Evolutionary conservation across 1,140 invertebrate species (phyloP).

Genomic region (Aphidius ervi): DNA sequence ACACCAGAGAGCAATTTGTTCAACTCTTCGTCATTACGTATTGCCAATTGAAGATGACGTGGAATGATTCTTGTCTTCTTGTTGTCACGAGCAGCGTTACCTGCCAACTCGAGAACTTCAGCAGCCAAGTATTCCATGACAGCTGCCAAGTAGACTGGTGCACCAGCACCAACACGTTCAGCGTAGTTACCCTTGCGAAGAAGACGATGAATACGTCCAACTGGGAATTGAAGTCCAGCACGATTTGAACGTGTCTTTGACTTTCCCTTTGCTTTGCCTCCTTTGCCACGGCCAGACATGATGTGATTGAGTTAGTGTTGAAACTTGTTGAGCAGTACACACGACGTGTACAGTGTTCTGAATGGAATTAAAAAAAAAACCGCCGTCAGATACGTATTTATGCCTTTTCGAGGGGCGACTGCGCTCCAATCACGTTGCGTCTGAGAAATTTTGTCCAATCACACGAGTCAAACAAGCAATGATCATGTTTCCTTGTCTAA

Average conservation of each 20-base stretch:
- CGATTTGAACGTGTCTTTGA: conserved; percentile 3
- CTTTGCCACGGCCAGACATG: conserved; percentile 8
- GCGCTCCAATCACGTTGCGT: no score
- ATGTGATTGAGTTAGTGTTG: background rate
- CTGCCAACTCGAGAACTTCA: conserved; percentile 8
- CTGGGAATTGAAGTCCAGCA: conserved; percentile 6
- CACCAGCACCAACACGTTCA: background rate
- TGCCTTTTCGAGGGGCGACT: background rate
- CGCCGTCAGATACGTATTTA: no score
- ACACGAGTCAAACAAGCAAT: no score
- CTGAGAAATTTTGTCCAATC: no score
- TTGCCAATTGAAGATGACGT: conserved; percentile 3
- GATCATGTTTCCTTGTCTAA: no score
- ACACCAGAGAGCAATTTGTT: conserved; percentile 2
- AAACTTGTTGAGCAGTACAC: no score
- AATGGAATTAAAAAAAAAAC: no score
- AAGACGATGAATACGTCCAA: conserved; percentile 7
- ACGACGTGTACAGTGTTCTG: no score
- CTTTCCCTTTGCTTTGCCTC: conserved; percentile 1
- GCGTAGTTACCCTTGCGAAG: conserved; percentile 1
- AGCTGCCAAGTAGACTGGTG: conserved; percentile 2
- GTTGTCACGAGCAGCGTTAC: conserved; percentile 7
- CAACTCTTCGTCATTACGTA: conserved; percentile 6
- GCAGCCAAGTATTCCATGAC: conserved; percentile 4
- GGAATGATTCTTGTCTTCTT: conserved; percentile 9